Conservation (phyloP, 2,888 invertebrate species). For the Vesta saturnalis region DNA sequence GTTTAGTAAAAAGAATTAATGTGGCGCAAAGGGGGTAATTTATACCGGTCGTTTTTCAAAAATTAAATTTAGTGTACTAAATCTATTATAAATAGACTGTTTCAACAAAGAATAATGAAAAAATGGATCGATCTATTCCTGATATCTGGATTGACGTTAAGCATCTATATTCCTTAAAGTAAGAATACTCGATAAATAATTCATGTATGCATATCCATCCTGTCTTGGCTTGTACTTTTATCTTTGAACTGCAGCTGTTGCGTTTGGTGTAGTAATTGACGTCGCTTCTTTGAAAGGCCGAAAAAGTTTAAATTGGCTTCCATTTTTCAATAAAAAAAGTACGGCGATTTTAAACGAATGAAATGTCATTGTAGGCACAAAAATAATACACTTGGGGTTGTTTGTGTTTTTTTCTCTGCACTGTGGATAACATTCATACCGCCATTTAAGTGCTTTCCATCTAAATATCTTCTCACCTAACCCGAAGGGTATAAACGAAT, state of each 20-base stretch:
- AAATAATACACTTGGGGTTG: constrained; percentile 37
- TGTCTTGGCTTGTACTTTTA: not conserved
- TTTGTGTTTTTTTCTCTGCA: constrained; percentile 37
- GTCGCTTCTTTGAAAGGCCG: not conserved
- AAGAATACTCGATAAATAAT: constrained; percentile 1
- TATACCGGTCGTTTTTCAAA: not conserved
- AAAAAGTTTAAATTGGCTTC: not conserved
- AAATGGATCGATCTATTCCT: no score
- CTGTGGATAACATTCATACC: constrained; percentile 25
- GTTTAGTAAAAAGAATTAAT: not conserved
- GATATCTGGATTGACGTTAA: not conserved
- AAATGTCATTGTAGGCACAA: constrained; percentile 30
- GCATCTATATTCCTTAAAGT: not conserved
- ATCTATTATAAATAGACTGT: not conserved
- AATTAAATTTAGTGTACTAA: not conserved
- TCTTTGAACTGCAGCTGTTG: constrained; percentile 1
- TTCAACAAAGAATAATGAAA: no score
- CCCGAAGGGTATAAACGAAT: constrained; percentile 16
- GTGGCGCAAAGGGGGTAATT: not conserved
- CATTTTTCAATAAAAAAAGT: constrained; percentile 41
- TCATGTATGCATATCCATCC: not conserved
- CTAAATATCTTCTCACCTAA: constrained; percentile 30
- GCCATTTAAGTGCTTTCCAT: constrained; percentile 43
- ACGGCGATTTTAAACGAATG: constrained; percentile 38
- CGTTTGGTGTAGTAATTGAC: not conserved